These are phyloP conservation scores for Turdus rufiventris DNA, from an alignment of 2,113 vertebrate genomes.

Conservation along the genomic window DNA sequence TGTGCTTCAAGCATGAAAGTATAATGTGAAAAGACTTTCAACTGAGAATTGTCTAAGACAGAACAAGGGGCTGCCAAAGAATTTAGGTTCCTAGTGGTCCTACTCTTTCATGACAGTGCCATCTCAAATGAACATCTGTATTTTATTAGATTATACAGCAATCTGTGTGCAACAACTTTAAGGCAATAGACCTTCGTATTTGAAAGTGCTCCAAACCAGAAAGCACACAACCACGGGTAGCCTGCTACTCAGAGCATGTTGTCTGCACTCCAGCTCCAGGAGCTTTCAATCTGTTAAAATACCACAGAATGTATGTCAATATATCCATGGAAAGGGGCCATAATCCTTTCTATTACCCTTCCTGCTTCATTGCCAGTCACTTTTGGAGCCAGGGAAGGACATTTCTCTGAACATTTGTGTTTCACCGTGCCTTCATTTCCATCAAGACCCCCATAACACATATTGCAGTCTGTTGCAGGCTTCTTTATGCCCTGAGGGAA, in stretches of 20 bases:
- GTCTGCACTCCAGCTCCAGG: not conserved
- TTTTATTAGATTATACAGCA: not conserved
- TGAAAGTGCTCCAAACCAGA: not conserved
- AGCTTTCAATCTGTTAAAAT: constrained; percentile 41
- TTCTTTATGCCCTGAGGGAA: constrained; percentile 50
- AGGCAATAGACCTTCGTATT: not conserved
- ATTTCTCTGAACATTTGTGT: constrained; percentile 38
- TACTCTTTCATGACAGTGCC: not conserved
- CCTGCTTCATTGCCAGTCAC: constrained; percentile 8
- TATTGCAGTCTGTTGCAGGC: constrained; percentile 55
- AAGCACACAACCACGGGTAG: not conserved
- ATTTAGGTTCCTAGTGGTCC: not conserved
- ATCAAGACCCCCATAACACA: constrained; percentile 35
- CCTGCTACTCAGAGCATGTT: not conserved
- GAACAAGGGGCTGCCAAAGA: not conserved
- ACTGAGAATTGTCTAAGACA: not conserved
- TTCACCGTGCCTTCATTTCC: constrained; percentile 38
- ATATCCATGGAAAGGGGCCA: constrained; percentile 39
- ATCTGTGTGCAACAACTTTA: not conserved
- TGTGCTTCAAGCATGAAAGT: not conserved
- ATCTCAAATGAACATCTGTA: not conserved
- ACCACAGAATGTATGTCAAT: constrained; percentile 22
- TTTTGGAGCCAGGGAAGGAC: constrained; percentile 10
- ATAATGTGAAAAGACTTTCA: not conserved
- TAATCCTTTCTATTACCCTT: constrained; percentile 20